Percentiles rank a stretch among this genome's conserved stretches.
Conservation (phyloP, 2,797 vertebrate species). For the Erethizon dorsatum region DNA sequence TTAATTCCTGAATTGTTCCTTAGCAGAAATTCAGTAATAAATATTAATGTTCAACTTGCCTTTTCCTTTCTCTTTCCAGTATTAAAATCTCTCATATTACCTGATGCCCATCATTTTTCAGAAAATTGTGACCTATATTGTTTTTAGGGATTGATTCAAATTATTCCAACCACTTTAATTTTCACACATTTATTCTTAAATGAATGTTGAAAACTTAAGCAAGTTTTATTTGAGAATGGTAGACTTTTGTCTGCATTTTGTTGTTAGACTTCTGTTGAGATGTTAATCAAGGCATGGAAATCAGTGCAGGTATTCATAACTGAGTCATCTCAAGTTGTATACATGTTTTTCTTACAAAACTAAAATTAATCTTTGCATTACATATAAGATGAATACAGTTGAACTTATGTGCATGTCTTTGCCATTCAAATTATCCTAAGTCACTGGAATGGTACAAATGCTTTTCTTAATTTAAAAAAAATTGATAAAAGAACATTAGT, state of each 20-base stretch:
- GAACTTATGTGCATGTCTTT: background rate
- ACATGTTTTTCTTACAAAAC: constrained; percentile 8
- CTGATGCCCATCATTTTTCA: constrained; percentile 79
- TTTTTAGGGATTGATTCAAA: constrained; percentile 80
- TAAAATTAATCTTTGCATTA: constrained; percentile 12
- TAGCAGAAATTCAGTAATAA: constrained; percentile 80
- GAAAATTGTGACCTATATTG: constrained; percentile 75
- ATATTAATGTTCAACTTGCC: constrained; percentile 85
- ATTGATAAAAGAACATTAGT: background rate
- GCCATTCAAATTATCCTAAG: background rate
- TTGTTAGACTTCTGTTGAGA: constrained; percentile 41
- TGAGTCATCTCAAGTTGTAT: constrained; percentile 11
- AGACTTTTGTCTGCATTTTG: background rate
- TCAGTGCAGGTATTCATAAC: background rate
- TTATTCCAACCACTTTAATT: constrained; percentile 76
- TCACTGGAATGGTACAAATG: background rate
- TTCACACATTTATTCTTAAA: constrained; percentile 51
- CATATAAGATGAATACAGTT: constrained; percentile 6
- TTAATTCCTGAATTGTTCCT: constrained; percentile 79
- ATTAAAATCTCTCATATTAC: constrained; percentile 83
- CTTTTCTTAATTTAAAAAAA: constrained; percentile 42
- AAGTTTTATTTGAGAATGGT: background rate
- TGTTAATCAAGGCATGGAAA: constrained; percentile 33
- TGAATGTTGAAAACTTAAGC: background rate
- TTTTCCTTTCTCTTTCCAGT: constrained; percentile 74